phyloP scores from a whole-genome alignment of 1,140 invertebrate species.

The Aphaenogaster ashmeadi region DNA sequence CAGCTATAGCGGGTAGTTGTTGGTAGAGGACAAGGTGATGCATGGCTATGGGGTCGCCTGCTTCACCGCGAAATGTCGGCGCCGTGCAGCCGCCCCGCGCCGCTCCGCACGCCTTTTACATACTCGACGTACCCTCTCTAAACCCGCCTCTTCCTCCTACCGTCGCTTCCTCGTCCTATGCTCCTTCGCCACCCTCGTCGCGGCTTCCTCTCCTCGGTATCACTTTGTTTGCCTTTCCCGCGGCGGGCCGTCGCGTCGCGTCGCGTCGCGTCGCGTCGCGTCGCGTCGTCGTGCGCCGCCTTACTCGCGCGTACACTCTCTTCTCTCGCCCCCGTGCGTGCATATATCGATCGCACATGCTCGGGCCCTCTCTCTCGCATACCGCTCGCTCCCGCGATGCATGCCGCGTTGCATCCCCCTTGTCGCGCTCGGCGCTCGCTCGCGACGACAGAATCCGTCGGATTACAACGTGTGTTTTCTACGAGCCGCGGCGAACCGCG shows the following conservation, averaged over 20 bases:
- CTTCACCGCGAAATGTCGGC: conserved; percentile 81
- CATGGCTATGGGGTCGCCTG: conserved; percentile 78
- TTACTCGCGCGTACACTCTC: conserved; percentile 45
- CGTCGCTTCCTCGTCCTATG: conserved; percentile 28
- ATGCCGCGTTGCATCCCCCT: conserved; percentile 53
- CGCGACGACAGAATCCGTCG: conserved; percentile 59
- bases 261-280: conserved; percentile 56
- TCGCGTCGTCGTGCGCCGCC: conserved; percentile 50
- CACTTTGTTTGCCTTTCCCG: conserved; percentile 75
- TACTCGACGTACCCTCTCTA: conserved; percentile 68
- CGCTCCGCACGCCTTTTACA: conserved; percentile 74
- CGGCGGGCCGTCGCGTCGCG: conserved; percentile 63
- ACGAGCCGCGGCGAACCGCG: conserved; percentile 41
- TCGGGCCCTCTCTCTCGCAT: conserved; percentile 40
- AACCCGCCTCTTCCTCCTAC: conserved; percentile 30
- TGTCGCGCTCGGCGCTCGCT: conserved; percentile 29
- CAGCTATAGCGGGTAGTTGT: conserved; percentile 71
- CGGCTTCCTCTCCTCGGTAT: conserved; percentile 65
- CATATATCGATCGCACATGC: conserved; percentile 58
- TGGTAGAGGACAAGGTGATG: conserved; percentile 80
- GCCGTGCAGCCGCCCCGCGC: conserved; percentile 73
- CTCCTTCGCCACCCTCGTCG: conserved; percentile 43
- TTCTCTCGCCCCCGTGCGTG: conserved; percentile 26
- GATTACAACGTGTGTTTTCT: conserved; percentile 59
- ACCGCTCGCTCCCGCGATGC: conserved; percentile 57